Evolutionary conservation across 2,888 invertebrate genomes (phyloP).

Genomic region (Lamproptera curius): DNA sequence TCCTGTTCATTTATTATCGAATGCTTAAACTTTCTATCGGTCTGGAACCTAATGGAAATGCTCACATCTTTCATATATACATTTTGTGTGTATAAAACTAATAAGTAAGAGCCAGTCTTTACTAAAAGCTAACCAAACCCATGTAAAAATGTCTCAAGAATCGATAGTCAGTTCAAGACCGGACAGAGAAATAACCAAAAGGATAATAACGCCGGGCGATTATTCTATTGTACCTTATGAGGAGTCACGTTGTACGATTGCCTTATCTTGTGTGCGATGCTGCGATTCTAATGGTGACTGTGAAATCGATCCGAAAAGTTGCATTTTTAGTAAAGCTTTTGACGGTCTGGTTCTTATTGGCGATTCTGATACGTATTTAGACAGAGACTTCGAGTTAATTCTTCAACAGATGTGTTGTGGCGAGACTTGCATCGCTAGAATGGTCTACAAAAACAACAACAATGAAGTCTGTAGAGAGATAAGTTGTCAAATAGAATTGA

Average conservation of each 20-base stretch:
- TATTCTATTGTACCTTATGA: conserved; percentile 61
- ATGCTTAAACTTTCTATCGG: no score
- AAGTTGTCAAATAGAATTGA: conserved; percentile 58
- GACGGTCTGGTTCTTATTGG: conserved; percentile 71
- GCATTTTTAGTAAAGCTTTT: conserved; percentile 52
- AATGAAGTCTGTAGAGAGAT: conserved; percentile 50
- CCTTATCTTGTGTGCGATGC: conserved; percentile 48
- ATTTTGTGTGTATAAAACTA: no score
- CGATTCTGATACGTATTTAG: conserved; percentile 64
- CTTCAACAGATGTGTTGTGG: conserved; percentile 72
- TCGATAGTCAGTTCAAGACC: conserved; percentile 45
- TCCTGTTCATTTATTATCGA: no score
- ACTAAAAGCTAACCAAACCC: no score
- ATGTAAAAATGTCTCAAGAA: conserved; percentile 49
- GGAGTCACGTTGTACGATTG: conserved; percentile 61
- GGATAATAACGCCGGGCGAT: conserved; percentile 55
- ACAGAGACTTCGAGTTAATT: conserved; percentile 73
- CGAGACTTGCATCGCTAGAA: conserved; percentile 59
- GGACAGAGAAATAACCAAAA: conserved; percentile 61
- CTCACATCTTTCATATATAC: no score
- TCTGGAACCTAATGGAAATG: no score
- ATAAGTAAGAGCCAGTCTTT: no score
- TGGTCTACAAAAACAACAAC: conserved; percentile 50
- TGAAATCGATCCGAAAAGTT: conserved; percentile 51
- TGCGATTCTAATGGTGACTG: conserved; percentile 40